Percentiles rank a stretch among this genome's conserved stretches.
phyloP scores from a whole-genome alignment of 2,797 vertebrate genomes.

The Pelochelys cantorii region DNA sequence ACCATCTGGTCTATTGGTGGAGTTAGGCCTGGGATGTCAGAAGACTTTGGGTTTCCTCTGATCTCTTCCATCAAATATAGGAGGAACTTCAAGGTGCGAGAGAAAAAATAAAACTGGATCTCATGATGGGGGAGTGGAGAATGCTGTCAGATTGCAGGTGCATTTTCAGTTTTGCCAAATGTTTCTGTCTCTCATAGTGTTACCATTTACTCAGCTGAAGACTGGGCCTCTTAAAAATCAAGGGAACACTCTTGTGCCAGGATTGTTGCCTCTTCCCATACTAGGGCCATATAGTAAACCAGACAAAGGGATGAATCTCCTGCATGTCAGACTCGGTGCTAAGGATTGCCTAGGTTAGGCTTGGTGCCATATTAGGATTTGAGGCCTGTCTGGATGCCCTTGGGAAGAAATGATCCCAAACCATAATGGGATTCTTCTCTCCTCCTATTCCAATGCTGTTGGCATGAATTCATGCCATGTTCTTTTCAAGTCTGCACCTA shows the following conservation, averaged over 20 bases:
- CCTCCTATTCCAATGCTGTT: not conserved
- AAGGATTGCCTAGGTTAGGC: not conserved
- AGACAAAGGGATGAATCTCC: not conserved
- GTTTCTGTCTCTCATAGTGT: not conserved
- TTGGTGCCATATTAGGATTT: fast-evolving
- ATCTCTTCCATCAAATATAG: not conserved
- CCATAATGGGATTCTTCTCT: not conserved
- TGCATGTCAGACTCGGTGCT: not conserved
- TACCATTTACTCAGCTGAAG: not conserved
- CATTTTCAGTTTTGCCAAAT: not conserved
- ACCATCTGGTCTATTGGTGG: not conserved
- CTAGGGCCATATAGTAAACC: not conserved
- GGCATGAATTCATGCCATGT: not conserved
- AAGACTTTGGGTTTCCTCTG: not conserved
- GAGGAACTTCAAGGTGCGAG: not conserved
- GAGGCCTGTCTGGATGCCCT: not conserved
- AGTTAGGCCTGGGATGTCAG: not conserved
- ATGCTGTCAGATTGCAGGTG: not conserved
- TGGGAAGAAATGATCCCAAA: not conserved
- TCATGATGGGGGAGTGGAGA: not conserved
- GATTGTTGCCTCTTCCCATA: not conserved
- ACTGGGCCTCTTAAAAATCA: not conserved
- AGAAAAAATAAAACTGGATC: not conserved
- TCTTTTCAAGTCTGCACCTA: not conserved
- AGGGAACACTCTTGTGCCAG: not conserved